These are phyloP conservation scores for Cephalotes varians DNA, from an alignment of 2,888 invertebrate species.

Conservation along the genomic window DNA sequence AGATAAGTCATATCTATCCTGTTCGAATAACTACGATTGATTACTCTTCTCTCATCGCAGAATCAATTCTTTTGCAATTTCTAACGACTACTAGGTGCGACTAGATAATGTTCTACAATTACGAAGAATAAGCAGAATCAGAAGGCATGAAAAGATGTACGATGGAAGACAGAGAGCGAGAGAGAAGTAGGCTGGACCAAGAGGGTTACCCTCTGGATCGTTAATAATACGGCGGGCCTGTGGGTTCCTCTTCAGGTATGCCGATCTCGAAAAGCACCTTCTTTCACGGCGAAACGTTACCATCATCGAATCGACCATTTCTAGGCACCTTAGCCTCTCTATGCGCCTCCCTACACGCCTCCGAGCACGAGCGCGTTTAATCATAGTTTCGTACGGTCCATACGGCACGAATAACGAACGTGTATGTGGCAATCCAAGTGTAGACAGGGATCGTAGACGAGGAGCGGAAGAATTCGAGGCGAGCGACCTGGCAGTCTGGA, in stretches of 20 bases:
- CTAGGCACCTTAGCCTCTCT: conserved; percentile 61
- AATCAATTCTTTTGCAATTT: not conserved
- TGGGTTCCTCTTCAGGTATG: conserved; percentile 76
- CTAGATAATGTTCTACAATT: conserved; percentile 20
- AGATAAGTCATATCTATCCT: not conserved
- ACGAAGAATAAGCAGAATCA: conserved; percentile 36
- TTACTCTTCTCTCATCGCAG: not conserved
- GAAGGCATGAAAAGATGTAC: conserved; percentile 54
- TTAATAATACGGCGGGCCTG: conserved; percentile 80
- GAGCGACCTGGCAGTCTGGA: conserved; percentile 34
- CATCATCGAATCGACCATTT: conserved; percentile 45
- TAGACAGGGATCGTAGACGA: not conserved
- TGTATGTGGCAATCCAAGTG: conserved; percentile 16
- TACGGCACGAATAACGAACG: conserved; percentile 40
- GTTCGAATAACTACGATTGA: not conserved
- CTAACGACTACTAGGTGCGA: not conserved
- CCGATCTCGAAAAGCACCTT: conserved; percentile 68
- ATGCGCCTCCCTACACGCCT: conserved; percentile 63
- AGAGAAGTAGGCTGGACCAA: conserved; percentile 60
- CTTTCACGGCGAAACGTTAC: conserved; percentile 55
- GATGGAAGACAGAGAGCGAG: too few relatives aligned
- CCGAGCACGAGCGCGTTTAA: conserved; percentile 51
- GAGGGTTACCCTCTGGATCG: conserved; percentile 74
- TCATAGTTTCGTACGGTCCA: conserved; percentile 46
- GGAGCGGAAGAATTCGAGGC: conserved; percentile 39